Evolutionary conservation across 1,140 invertebrate genomes (phyloP), one percentile per base, ranked within the genome.

Genomic region (Eurosta solidaginis): DNA sequence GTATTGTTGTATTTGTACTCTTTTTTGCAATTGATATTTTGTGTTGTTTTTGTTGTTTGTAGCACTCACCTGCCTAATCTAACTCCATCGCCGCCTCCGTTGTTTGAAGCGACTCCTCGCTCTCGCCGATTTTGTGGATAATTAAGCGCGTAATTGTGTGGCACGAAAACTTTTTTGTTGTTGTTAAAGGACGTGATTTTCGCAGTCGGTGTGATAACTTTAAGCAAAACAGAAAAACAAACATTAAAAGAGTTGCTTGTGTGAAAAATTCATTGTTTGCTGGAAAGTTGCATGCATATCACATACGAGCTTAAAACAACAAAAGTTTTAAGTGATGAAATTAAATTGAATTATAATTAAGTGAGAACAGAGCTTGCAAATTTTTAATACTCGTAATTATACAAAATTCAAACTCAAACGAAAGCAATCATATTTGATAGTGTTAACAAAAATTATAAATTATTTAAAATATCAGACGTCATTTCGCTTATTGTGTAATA

Each of bases 61-160:
- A 73, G 45, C 44, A 73, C 52, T 49, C 63, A 78, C 47, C 63
- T 78, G 45, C 9, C 17, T 29, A 36, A 12, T 9, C n/a, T 52
- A 9, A 52, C 49, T 1, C 50, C 7, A 36, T 40, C 6, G 29
- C 52, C 12, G 44, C 40, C 50, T 59, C 22, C 52, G 20, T 9
- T 49, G 17, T 2, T 27, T 50, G 9, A 27, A 68, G 17, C 50
- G n/a, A 22, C 27, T 22, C 20, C n/a, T 52, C 9, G n/a, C 7
- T 52, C 47, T n/a, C 20, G 29, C 20, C 45, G 14, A 68, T 78
- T 78, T 74, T 54, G 50, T 52, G 77, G 77, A 78, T 78, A 78
- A 78, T 74, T 78, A 78, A 78, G 45, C 52, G 29, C 36, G 20
- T 59, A 63, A 77, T 52, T 59, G 76, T 44, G 76, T 40, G 59